A percentile compares a stretch with the other conserved stretches of the same genome.
phyloP scores from a whole-genome alignment of 1,140 invertebrate species.

The Pinna nobilis region DNA sequence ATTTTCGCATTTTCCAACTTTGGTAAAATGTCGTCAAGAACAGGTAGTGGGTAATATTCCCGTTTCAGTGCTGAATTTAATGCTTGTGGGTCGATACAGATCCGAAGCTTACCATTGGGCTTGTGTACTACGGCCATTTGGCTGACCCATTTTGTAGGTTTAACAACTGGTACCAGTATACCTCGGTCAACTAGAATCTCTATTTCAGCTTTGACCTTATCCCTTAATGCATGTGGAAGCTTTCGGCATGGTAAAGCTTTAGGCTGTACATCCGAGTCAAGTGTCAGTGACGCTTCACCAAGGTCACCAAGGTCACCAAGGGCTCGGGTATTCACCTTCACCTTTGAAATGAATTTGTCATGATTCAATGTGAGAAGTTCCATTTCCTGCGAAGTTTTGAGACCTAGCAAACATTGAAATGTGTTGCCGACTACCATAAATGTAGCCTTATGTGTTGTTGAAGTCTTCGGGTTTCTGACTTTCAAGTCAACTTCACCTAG shows the following conservation, averaged over 20 bases:
- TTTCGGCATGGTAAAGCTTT: conserved; percentile 26
- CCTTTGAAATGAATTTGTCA: conserved; percentile 8
- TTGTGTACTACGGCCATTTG: conserved; percentile 35
- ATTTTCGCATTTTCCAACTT: conserved; percentile 39
- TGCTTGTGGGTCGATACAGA: conserved; percentile 23
- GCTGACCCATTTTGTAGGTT: conserved; percentile 26
- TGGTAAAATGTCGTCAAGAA: conserved; percentile 41
- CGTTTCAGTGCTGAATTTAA: too few species aligned
- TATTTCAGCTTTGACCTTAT: conserved; percentile 30
- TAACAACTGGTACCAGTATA: conserved; percentile 22
- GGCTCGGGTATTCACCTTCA: too few species aligned
- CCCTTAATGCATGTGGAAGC: conserved; percentile 17
- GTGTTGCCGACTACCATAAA: conserved; percentile 22
- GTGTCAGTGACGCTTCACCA: conserved; percentile 21
- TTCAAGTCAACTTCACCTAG: conserved; percentile 22
- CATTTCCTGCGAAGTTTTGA: conserved; percentile 7
- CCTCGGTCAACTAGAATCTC: conserved; percentile 31
- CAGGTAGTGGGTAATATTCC: too few species aligned
- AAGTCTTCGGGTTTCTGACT: conserved; percentile 21
- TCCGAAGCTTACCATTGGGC: conserved; percentile 20
- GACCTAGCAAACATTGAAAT: conserved; percentile 19
- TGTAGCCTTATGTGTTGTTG: not conserved
- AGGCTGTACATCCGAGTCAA: conserved; percentile 5
- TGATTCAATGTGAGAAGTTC: conserved; percentile 21
- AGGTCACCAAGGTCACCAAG: conserved; percentile 32